Evolutionary conservation across 2,113 vertebrate species (phyloP), one percentile per base, ranked within the genome.

Genomic region (Arizona elegans): DNA sequence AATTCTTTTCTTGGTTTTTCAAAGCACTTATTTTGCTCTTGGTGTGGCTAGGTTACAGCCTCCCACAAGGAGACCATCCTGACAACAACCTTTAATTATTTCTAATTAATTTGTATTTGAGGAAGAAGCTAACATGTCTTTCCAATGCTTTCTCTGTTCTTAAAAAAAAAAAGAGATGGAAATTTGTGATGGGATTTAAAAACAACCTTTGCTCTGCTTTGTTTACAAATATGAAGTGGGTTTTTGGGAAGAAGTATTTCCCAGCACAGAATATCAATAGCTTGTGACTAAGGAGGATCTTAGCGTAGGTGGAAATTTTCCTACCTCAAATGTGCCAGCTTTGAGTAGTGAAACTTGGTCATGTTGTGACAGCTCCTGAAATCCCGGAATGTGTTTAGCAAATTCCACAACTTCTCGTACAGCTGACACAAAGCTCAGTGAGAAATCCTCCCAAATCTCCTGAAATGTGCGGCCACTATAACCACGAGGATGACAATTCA

Each of bases 381-480:
- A 99, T 86, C 99, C 99, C 0, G 99, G 99, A 97, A 99, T 99
- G 88, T 99, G 98, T 95, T 98, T 99, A 94, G 99, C 98, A 58
- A 99, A 99, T 95, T 99, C 98, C 0, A 99, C 99, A 90, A 99
- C 99, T 96, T 99, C 99, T 10, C 97, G 98, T 92, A 99, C 98
- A 0, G 99, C 98, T 0, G 98, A 99, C 0, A 98, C 99, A 97
- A 99, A 99, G 95, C 98, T 99, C 94, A 98, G 97, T 6, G 99
- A 99, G 97, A 99, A 99, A 93, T 99, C 99, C 95, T 99, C 99
- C 99, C 99, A 99, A 96, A 99, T 98, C 97, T 99, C 98, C 94
- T 99, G 99, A 5, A 98, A 98, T 0, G 98, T 98, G 94, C 98
- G 98, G 89, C 96, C 98, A 24, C 98, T 98, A 95, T 98, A 97